Percentiles rank a stretch among this genome's conserved stretches.
phyloP scores from a whole-genome alignment of 2,113 vertebrate species.

The Platycercus adscitus region DNA sequence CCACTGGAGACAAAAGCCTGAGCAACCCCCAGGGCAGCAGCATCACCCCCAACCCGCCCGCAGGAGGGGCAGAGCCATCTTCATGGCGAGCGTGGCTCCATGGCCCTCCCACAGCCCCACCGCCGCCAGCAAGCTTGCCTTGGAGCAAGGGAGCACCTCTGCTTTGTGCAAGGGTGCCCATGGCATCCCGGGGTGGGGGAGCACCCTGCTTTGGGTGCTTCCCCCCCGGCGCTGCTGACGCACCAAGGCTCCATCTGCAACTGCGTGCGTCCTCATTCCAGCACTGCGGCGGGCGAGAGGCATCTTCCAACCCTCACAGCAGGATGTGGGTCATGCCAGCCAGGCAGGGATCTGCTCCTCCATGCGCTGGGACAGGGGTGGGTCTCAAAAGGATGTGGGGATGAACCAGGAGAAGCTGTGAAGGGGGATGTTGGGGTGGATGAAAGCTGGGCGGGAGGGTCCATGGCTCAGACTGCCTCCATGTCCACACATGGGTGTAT shows the following conservation, averaged over 20 bases:
- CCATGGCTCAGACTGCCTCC: fast-evolving
- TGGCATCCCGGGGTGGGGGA: fast-evolving
- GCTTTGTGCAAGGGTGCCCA: background rate
- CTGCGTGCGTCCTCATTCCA: background rate
- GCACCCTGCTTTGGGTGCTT: background rate
- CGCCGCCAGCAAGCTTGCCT: background rate
- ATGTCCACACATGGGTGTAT: background rate
- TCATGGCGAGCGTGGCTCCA: background rate
- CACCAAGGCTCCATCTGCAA: background rate
- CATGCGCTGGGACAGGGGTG: background rate
- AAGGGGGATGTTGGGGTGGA: background rate
- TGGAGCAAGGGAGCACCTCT: background rate
- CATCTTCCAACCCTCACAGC: background rate
- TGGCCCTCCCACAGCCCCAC: fast-evolving
- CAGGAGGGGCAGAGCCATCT: background rate
- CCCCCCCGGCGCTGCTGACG: background rate
- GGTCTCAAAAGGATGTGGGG: background rate
- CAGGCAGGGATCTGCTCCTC: background rate
- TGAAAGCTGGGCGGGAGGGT: background rate
- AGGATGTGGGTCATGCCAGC: conserved; percentile 50
- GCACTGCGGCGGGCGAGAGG: background rate
- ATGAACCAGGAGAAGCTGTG: background rate
- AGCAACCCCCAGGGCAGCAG: background rate
- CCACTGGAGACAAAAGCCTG: background rate
- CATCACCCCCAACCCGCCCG: fast-evolving